Evolutionary conservation across 2,888 invertebrate genomes (phyloP), one percentile per base, ranked within the genome.

Genomic region (Carpatolechia fugitivella): DNA sequence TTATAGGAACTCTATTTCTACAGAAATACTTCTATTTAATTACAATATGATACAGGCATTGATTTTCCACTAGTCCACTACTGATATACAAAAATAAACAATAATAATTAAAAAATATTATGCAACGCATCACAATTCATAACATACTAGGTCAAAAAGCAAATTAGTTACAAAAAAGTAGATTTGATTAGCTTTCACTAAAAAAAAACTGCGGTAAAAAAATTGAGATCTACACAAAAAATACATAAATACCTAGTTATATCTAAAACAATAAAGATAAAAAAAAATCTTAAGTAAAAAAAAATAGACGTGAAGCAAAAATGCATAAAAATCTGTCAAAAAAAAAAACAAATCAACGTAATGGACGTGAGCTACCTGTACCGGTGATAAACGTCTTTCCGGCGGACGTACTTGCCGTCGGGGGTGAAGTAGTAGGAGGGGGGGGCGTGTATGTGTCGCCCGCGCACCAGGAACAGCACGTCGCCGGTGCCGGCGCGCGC

Each of bases 381-480:
- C 60, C 87, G 73, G 60, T 88, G 85, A 58, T 90, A 90, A 8
- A 85, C 81, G 61, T 90, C 90, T 64, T 90, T 90, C 63, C 85
- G 81, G 47, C 90, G 72, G 2, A 89, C 89, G 60, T 90, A 90
- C 71, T 90, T 89, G 61, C 90, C 90, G 55, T 90, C 90, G 1
- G 85, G 82, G 1, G 90, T 90, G 68, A 86, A 86, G 64, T 89
- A 88, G 61, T 89, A 90, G 65, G 80, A 87, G 1, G 90, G 90
- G 0, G 88, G 89, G 1, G 75, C 80, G 69, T 90, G 90, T 56
- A 89, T 90, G 64, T 90, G 90, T 20, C 87, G 69, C 1, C 89
- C 89, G 35, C 89, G 76, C 49, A 90, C 87, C 30, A 89, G 74
- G 69, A 86, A 89, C 53, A 90, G 72, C n/a, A 88, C 73, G 58